Base-by-base conservation (phyloP, 2,797 vertebrate genomes). In the Catostomus latipinnis region DNA sequence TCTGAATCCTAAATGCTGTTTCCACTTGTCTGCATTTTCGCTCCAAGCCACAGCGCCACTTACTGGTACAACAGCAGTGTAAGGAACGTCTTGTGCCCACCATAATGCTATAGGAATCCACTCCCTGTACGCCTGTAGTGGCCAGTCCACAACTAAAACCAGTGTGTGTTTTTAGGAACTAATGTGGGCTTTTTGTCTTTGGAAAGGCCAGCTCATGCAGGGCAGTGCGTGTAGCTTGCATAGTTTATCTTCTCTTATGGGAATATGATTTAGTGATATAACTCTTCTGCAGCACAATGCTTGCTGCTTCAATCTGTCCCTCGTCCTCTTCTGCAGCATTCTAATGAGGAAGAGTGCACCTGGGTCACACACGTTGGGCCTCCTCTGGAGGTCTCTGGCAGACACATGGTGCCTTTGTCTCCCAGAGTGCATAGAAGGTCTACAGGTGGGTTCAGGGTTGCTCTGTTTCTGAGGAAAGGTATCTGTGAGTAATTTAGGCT, bases 261-360 rank as follows among this genome's bases (percentile, higher is more conserved):
- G 72, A 82, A 82, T 80, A 75, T 80, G 90, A 92, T 93, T 92
- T 92, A 86, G 18, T 84, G 83, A 82, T 88, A 88, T 88, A 80
- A 84, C 85, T 67, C 71, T 84, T 73, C 77, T 82, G 77, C 86
- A 82, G 86, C 81, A 45, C 6, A 34, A 57, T 45, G 50, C 70
- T 54, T 68, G 73, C 83, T 58, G 70, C 16, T 62, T 74, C 49
- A 6, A 85, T 71, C 66, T 74, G 71, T 56, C 74, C 0, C 52
- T 48, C 46, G 63, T 66, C 49, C n/a, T 9, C 46, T 34, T 34
- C 34, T 34, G 56, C 63, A 74, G 71, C 48, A 1, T 61, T 57
- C 66, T 69, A 67, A 45, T 8, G 12, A 72, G 72, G 53, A 22
- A 74, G 58, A 73, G 85, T 4, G 76, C 12, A 76, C 34, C 34